phyloP scores from a whole-genome alignment of 1,140 invertebrate species.

The Hyposmocoma kahamanoa region DNA sequence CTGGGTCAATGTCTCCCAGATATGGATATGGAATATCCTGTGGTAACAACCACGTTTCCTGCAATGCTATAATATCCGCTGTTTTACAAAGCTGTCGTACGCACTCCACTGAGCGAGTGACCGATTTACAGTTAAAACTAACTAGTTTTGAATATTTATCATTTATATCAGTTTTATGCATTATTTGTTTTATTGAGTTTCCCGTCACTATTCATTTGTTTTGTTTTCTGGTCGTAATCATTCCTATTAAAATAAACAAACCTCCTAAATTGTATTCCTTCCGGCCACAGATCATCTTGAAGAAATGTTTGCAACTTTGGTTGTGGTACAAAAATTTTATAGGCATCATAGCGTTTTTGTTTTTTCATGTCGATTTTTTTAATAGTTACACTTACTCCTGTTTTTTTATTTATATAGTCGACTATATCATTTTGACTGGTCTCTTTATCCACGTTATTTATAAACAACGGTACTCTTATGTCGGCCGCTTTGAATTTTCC shows the following conservation, averaged over 20 bases:
- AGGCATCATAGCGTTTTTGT: no score
- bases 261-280: background rate
- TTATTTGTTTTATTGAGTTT: background rate
- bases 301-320: no score
- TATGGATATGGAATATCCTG: background rate
- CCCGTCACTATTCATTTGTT: background rate
- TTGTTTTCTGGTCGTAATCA: background rate
- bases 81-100: background rate
- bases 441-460: no score
- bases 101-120: background rate
- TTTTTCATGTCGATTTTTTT: no score
- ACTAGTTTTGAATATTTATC: background rate
- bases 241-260: background rate
- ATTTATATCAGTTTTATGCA: no score
- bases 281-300: no score
- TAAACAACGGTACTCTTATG: no score
- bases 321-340: no score
- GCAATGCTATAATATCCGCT: slow-evolving; percentile 2
- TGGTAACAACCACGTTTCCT: slow-evolving; percentile 8
- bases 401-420: no score
- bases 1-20: background rate
- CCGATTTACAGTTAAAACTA: slow-evolving; percentile 1
- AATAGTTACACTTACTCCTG: no score
- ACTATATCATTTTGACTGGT: no score
- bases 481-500: no score